Evolutionary conservation across 37 sponge, comb jelly and placozoan species (phyloP).

Genomic region (Cladorhizidae sp.): DNA sequence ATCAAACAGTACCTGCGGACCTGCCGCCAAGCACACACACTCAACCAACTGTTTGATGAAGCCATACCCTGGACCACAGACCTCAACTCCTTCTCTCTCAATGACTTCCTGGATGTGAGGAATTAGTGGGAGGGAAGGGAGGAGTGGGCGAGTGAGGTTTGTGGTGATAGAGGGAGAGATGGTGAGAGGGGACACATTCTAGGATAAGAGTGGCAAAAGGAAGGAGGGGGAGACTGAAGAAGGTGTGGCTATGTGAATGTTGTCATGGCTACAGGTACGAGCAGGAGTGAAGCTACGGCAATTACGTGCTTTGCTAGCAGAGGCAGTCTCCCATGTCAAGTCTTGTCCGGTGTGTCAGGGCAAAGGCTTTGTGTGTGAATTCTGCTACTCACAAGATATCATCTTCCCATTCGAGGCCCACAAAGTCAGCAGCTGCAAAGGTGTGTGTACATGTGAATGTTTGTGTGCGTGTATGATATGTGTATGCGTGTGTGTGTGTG

Average conservation of each 20-base stretch:
- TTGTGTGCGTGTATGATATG: neutral
- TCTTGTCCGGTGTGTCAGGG: conserved; percentile 71
- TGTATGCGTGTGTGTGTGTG: no score
- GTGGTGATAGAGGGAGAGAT: no score
- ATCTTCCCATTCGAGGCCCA: conserved; percentile 92
- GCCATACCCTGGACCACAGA: conserved; percentile 72
- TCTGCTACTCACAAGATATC: conserved; percentile 82
- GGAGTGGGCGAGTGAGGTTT: neutral
- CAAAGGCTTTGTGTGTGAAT: conserved; percentile 95
- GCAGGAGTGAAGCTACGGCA: conserved; percentile 28
- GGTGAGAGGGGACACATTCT: no score
- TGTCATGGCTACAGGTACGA: conserved; percentile 14
- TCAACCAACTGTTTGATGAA: conserved; percentile 46
- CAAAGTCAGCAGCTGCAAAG: conserved; percentile 64
- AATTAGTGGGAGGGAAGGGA: neutral
- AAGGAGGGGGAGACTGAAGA: no score
- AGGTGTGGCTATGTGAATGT: no score
- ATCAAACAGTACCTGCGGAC: conserved; percentile 50
- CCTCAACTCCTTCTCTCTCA: conserved; percentile 64
- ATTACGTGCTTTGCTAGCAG: conserved; percentile 15
- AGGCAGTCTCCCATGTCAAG: conserved; percentile 51
- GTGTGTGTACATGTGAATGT: conserved; percentile 14
- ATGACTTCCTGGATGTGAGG: conserved; percentile 69
- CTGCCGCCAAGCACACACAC: conserved; percentile 33
- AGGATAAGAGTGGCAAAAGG: no score